These are phyloP conservation scores for Caradrina kadenii DNA, from an alignment of 2,888 invertebrate species.

Conservation along the genomic window DNA sequence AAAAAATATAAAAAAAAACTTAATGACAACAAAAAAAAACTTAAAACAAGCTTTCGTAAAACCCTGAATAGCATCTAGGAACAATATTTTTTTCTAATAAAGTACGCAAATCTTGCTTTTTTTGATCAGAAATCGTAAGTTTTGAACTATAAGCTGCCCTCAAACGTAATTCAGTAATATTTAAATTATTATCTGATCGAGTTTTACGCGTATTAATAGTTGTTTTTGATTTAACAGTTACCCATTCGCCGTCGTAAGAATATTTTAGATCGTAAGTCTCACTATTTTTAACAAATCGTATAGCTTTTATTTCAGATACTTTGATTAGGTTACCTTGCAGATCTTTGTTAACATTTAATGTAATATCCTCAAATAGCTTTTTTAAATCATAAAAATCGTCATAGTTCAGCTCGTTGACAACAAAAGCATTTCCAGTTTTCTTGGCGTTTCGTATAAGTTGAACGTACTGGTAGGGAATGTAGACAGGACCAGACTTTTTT, in stretches of 20 bases:
- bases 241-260: slow-evolving; percentile 1
- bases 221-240: slow-evolving; percentile 7
- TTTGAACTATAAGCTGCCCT: slow-evolving; percentile 12
- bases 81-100: slow-evolving; percentile 11
- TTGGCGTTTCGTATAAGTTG: slow-evolving; percentile 48
- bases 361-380: too few species aligned
- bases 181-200: slow-evolving; percentile 15
- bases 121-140: slow-evolving; percentile 16
- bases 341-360: too few species aligned
- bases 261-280: slow-evolving; percentile 1
- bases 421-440: slow-evolving; percentile 23
- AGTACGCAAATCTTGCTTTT: slow-evolving; percentile 12
- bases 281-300: not conserved
- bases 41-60: slow-evolving; percentile 20
- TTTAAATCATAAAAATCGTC: not conserved
- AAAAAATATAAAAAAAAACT: slow-evolving; percentile 11
- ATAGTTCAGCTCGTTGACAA: slow-evolving; percentile 1
- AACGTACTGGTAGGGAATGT: slow-evolving; percentile 54
- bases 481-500: slow-evolving; percentile 48
- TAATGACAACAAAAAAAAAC: slow-evolving; percentile 14
- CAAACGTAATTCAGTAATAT: slow-evolving; percentile 16
- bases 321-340: too few species aligned
- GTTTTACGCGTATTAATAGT: slow-evolving; percentile 9
- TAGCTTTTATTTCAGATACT: not conserved
- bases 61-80: slow-evolving; percentile 17